These are phyloP conservation scores for Porites australiensis DNA, from an alignment of 64 coral and sea anemone species.

Conservation along the genomic window DNA sequence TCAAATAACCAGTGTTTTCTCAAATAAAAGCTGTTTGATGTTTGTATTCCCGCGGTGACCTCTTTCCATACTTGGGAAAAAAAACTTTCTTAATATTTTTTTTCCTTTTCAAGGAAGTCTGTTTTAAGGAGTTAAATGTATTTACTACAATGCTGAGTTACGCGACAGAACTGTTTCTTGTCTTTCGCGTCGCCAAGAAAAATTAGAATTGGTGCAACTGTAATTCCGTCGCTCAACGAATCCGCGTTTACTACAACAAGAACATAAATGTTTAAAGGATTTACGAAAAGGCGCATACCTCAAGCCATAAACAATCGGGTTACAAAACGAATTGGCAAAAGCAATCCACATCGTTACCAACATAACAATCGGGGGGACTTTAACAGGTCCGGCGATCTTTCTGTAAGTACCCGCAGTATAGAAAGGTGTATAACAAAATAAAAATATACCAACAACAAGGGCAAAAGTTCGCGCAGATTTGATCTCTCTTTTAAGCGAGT, in stretches of 20 bases:
- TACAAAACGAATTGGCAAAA: conserved; percentile 86
- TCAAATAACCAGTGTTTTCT: too few species aligned
- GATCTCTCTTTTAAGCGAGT: conserved; percentile 70
- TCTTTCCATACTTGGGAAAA: too few species aligned
- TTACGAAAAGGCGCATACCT: conserved; percentile 76
- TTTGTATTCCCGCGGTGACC: too few species aligned
- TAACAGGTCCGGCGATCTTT: conserved; percentile 37
- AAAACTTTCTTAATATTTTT: too few species aligned
- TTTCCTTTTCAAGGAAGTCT: too few species aligned
- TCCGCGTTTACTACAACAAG: background rate
- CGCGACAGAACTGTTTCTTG: background rate
- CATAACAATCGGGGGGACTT: conserved; percentile 30
- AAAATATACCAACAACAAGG: conserved; percentile 67
- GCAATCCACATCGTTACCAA: conserved; percentile 75
- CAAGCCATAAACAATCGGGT: conserved; percentile 82
- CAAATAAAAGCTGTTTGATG: too few species aligned
- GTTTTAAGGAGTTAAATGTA: too few species aligned
- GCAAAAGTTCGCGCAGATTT: conserved; percentile 85
- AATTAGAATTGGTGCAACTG: background rate
- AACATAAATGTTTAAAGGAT: conserved; percentile 77
- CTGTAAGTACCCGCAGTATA: conserved; percentile 72
- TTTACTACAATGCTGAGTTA: too few species aligned
- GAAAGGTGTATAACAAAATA: conserved; percentile 81
- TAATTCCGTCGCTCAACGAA: background rate
- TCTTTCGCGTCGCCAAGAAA: background rate